Conservation (phyloP, 2,113 vertebrate genomes). For the Sinosuthora webbiana region DNA sequence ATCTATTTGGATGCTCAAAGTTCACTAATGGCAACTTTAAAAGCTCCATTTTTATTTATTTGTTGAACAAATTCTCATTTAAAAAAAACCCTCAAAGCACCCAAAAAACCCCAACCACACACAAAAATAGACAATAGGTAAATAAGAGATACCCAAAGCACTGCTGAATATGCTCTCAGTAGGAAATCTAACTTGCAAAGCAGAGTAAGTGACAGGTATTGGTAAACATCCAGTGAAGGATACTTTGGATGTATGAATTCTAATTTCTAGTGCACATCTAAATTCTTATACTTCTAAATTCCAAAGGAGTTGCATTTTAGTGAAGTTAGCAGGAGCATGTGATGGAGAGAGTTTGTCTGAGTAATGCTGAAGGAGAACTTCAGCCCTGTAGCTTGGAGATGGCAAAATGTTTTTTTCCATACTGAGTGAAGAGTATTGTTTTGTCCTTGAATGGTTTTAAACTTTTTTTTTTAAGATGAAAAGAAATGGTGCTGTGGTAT, state of each 20-base stretch:
- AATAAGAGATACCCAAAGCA: neutral
- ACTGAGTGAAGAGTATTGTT: neutral
- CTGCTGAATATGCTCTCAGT: neutral
- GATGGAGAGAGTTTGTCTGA: neutral
- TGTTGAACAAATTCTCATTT: neutral
- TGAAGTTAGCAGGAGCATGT: neutral
- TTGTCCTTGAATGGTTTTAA: neutral
- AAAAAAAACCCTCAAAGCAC: neutral
- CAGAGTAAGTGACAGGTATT: neutral
- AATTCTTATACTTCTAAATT: neutral
- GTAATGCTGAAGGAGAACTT: neutral
- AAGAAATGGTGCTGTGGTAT: neutral
- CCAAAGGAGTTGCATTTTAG: neutral
- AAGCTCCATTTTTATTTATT: neutral
- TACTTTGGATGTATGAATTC: neutral
- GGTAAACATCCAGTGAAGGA: neutral
- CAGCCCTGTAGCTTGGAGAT: neutral
- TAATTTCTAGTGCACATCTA: neutral
- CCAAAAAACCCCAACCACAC: fast-evolving
- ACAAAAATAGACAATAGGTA: neutral
- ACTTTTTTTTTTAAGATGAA: neutral
- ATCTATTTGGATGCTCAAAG: neutral
- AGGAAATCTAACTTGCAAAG: neutral
- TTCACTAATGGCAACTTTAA: neutral
- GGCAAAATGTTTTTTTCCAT: neutral